Evolutionary conservation across 2,888 invertebrate genomes (phyloP).

Genomic region (Dascillus cervinus): DNA sequence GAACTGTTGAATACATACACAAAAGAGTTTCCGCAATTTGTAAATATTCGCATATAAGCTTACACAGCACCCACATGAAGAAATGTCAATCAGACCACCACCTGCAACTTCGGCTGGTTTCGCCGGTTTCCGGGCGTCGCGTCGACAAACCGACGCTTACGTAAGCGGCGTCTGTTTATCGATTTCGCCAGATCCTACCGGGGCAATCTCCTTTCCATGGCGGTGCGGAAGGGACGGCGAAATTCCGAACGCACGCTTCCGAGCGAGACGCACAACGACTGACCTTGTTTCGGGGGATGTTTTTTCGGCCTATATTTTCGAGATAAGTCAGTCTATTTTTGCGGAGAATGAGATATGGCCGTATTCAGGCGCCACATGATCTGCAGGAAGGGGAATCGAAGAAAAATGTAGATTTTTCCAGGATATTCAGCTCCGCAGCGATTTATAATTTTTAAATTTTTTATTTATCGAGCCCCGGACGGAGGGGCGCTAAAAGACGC

Average conservation of each 20-base stretch:
- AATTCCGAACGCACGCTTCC: conserved; percentile 9
- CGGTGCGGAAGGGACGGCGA: conserved; percentile 15
- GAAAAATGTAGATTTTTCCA: conserved; percentile 1
- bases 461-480: too few relatives aligned
- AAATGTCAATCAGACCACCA: conserved; percentile 43
- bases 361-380: conserved; percentile 35
- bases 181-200: conserved; percentile 35
- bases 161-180: conserved; percentile 44
- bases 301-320: conserved; percentile 36
- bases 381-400: conserved; percentile 16
- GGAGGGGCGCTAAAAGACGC: too few relatives aligned
- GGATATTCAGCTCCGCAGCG: too few relatives aligned
- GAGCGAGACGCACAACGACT: conserved; percentile 22
- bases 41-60: conserved; percentile 22
- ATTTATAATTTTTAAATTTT: too few relatives aligned
- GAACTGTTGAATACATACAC: conserved; percentile 3
- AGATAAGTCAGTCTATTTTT: conserved; percentile 41
- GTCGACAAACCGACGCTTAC: conserved; percentile 37
- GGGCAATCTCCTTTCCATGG: conserved; percentile 26
- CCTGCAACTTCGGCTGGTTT: conserved; percentile 38
- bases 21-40: conserved; percentile 6
- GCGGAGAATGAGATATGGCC: conserved; percentile 36
- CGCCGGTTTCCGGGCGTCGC: conserved; percentile 35
- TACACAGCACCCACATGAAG: conserved; percentile 36
- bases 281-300: conserved; percentile 36